A percentile compares a stretch with the other conserved stretches of the same genome.
Conservation (phyloP, 1,140 invertebrate genomes). For the Sycobia sp. region DNA sequence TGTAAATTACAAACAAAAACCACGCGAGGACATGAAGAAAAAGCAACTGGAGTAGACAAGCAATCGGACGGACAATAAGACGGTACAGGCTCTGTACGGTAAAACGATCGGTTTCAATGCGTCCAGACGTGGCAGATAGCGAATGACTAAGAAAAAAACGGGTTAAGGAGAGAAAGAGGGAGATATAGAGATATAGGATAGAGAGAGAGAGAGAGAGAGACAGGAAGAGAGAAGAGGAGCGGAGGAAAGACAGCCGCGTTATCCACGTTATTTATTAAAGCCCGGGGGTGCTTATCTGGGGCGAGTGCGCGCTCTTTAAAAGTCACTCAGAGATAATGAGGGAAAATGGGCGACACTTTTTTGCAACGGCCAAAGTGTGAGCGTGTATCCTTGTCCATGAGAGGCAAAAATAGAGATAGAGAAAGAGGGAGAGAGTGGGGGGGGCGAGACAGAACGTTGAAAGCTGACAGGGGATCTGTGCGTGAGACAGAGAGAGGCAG, state of each 20-base stretch:
- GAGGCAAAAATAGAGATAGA: not conserved
- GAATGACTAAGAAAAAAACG: slow-evolving; percentile 3
- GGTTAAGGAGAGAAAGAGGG: too few relatives aligned
- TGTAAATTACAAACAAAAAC: too few relatives aligned
- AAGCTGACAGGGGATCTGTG: too few relatives aligned
- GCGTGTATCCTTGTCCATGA: not conserved
- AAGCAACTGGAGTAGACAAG: too few relatives aligned
- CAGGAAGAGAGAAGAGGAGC: too few relatives aligned
- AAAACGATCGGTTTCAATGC: slow-evolving; percentile 18
- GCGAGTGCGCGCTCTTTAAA: slow-evolving; percentile 25
- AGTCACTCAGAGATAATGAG: slow-evolving; percentile 33
- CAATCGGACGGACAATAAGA: too few relatives aligned
- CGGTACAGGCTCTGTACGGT: not conserved
- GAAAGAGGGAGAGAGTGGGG: not conserved
- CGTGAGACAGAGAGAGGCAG: too few relatives aligned
- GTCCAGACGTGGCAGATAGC: not conserved
- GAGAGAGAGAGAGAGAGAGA: too few relatives aligned
- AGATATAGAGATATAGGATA: too few relatives aligned
- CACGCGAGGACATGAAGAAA: too few relatives aligned
- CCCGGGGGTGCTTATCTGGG: slow-evolving; percentile 19
- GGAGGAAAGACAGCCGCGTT: too few relatives aligned
- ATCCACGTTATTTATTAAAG: slow-evolving; percentile 32
- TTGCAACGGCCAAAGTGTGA: not conserved
- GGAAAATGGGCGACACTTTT: slow-evolving; percentile 24
- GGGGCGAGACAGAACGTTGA: too few relatives aligned